Conservation (phyloP, 2,888 invertebrate species). For the Blomia tropicalis region DNA sequence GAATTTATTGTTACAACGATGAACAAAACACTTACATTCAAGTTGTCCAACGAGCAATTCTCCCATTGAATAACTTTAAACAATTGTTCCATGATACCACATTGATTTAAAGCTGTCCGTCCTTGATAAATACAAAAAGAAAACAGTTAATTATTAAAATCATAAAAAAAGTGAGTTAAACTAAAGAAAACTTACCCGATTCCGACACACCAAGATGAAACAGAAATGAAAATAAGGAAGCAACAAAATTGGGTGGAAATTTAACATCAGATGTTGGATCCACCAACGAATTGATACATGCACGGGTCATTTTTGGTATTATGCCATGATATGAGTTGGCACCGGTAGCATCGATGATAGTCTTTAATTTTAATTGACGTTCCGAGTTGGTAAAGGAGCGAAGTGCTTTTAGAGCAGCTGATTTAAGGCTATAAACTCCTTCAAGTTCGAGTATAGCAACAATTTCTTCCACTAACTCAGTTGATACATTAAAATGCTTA, state of each 20-base stretch:
- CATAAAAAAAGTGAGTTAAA: background rate
- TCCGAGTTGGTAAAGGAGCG: background rate
- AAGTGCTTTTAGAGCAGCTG: background rate
- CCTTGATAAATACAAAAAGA: too few species aligned
- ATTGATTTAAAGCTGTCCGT: background rate
- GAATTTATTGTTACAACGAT: too few species aligned
- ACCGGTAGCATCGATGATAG: background rate
- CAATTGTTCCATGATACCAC: background rate
- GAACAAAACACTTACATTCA: background rate
- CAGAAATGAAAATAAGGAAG: background rate
- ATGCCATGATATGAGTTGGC: slow-evolving; percentile 1
- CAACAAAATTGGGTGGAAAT: background rate
- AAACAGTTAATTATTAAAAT: background rate
- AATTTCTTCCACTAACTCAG: background rate
- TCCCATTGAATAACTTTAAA: background rate
- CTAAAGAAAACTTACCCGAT: background rate
- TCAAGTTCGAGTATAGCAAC: background rate
- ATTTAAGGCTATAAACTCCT: background rate
- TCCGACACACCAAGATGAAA: background rate
- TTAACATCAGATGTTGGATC: background rate
- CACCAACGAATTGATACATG: background rate
- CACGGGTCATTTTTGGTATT: background rate
- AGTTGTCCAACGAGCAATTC: background rate
- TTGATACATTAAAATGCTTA: background rate
- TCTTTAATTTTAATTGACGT: background rate